Base-by-base conservation (phyloP, 2,797 vertebrate genomes). In the Kryptopterus vitreolus region DNA sequence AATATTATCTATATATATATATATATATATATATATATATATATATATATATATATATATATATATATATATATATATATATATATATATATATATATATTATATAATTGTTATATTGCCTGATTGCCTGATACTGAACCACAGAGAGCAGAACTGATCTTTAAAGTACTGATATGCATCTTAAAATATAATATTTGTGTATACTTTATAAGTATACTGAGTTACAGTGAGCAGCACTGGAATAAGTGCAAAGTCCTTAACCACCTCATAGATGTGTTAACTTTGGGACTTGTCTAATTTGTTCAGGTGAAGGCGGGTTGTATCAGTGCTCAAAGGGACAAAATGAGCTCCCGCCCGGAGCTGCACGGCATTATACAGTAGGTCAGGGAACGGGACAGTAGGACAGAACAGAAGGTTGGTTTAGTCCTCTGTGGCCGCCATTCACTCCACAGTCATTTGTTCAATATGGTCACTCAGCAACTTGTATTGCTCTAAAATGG, bases 391-490 rank as follows among this genome's bases (percentile, higher is more conserved):
- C 33, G 55, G 57, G 16, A n/a, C 43, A 63, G 38, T 38, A 57
- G 65, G 35, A 80, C 31, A 58, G 31, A 66, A 62, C 35, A 24
- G 50, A 52, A 84, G 73, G 78, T 68, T 61, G 72, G 53, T 50
- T 63, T 16, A 69, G 59, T 35, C 68, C 20, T 48, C 55, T 57
- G 26, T 52, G 57, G 9, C 78, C 52, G 16, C n/a, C 18, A 31
- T 46, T 94, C 95, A 98, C 76, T 98, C 95, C 0, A 88, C 18
- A 0, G 96, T 95, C 96, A 96, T 98, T 89, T 95, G 95, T 86
- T 99, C 96, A 3, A 98, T 98, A 92, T 99, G 96, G 81, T 98
- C 96, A 0, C 90, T 96, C 82, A 99, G 94, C 87, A 98, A 90
- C 92, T 98, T 98, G 93, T 95, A 96, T 85, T 99, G 97, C 87